phyloP scores from a whole-genome alignment of 2,888 invertebrate genomes.

The Papilio demoleus region DNA sequence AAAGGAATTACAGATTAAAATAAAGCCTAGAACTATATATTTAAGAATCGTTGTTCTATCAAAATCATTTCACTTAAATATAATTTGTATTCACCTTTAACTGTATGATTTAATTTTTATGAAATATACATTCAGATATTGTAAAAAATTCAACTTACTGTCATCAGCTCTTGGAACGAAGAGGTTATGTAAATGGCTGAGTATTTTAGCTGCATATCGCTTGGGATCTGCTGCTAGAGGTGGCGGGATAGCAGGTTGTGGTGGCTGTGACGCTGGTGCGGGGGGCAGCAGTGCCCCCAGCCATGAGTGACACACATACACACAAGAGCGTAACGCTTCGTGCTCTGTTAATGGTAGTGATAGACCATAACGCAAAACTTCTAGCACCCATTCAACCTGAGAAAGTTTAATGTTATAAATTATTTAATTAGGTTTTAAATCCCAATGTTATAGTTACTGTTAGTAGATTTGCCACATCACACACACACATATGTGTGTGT shows the following conservation, averaged over 20 bases:
- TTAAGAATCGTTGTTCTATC: neutral
- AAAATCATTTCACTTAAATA: no score
- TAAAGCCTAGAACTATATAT: neutral
- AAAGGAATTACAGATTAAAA: constrained; percentile 70
- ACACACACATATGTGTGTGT: no score
- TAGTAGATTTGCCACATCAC: no score
- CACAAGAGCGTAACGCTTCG: constrained; percentile 97
- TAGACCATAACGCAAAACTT: constrained; percentile 95
- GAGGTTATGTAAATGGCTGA: constrained; percentile 96
- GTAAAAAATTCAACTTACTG: constrained; percentile 84
- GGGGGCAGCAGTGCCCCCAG: constrained; percentile 92
- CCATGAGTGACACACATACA: constrained; percentile 99
- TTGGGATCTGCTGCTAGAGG: constrained; percentile 95
- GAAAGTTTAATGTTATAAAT: no score
- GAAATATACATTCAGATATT: no score
- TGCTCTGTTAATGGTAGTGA: constrained; percentile 95
- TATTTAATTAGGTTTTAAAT: no score
- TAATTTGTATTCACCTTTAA: neutral
- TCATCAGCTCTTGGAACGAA: constrained; percentile 97
- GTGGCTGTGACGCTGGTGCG: constrained; percentile 92
- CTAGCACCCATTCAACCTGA: constrained; percentile 94
- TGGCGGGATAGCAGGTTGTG: constrained; percentile 94
- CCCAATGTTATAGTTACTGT: no score
- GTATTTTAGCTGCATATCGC: constrained; percentile 94
- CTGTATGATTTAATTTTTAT: neutral